These are phyloP conservation scores for Serrognathus titanus DNA, from an alignment of 2,888 invertebrate species.

Conservation along the genomic window DNA sequence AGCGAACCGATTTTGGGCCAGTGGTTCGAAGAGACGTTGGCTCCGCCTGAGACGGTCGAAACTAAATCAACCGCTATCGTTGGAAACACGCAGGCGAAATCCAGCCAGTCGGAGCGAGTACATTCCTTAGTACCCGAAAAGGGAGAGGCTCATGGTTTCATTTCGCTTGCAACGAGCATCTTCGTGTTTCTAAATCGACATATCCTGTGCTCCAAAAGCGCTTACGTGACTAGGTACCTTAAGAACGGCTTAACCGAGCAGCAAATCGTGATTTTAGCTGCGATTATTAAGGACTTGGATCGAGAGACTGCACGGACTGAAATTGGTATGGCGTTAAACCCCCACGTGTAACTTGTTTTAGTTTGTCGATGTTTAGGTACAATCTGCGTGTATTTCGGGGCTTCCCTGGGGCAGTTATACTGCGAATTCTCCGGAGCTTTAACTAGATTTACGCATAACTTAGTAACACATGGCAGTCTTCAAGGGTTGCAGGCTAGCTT, in stretches of 20 bases:
- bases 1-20: slow-evolving; percentile 85
- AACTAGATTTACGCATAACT: slow-evolving; percentile 75
- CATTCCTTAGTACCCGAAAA: slow-evolving; percentile 68
- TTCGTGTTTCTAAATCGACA: slow-evolving; percentile 82
- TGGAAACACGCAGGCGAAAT: slow-evolving; percentile 28
- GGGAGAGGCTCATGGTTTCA: slow-evolving; percentile 78
- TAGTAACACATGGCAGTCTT: slow-evolving; percentile 69
- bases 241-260: slow-evolving; percentile 76
- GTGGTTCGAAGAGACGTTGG: slow-evolving; percentile 92
- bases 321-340: slow-evolving; percentile 50
- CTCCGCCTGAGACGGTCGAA: slow-evolving; percentile 70
- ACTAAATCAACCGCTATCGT: slow-evolving; percentile 47
- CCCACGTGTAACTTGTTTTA: not conserved
- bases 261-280: slow-evolving; percentile 84
- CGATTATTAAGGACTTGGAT: slow-evolving; percentile 87
- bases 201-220: slow-evolving; percentile 69
- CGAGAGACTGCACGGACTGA: slow-evolving; percentile 83
- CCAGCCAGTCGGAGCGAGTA: slow-evolving; percentile 50
- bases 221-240: slow-evolving; percentile 64
- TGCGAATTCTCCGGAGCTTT: slow-evolving; percentile 74
- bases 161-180: slow-evolving; percentile 80
- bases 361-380: slow-evolving; percentile 52
- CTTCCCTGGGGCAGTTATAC: slow-evolving; percentile 67
- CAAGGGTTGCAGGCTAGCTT: slow-evolving; percentile 68
- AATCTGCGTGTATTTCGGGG: slow-evolving; percentile 71